phyloP scores from a whole-genome alignment of 2,888 invertebrate species.

The Nomada fabriciana region DNA sequence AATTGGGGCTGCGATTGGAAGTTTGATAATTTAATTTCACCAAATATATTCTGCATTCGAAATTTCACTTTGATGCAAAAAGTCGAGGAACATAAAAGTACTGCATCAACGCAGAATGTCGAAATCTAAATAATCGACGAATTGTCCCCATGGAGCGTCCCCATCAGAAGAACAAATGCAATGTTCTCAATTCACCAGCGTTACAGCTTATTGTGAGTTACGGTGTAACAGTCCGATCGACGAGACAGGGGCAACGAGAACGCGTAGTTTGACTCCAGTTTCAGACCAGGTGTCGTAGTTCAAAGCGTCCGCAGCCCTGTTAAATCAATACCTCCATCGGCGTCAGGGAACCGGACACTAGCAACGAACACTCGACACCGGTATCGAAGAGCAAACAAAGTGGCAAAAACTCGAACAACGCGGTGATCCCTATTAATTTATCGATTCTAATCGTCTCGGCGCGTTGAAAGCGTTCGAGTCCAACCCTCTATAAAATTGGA shows the following conservation, averaged over 20 bases:
- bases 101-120: no score
- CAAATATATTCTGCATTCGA: no score
- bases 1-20: no score
- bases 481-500: neutral
- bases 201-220: neutral
- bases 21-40: no score
- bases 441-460: neutral
- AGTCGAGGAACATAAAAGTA: no score
- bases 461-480: neutral
- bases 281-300: conserved; percentile 54
- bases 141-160: no score
- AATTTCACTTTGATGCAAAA: no score
- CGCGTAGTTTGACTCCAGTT: conserved; percentile 41
- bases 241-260: neutral
- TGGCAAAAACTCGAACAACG: conserved; percentile 18
- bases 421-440: conserved; percentile 26
- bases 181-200: no score
- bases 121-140: no score
- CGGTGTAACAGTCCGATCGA: neutral
- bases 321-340: conserved; percentile 64
- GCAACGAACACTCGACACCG: conserved; percentile 38
- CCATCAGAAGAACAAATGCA: no score
- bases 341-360: conserved; percentile 32
- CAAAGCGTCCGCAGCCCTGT: conserved; percentile 58
- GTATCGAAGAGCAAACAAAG: conserved; percentile 31